These are phyloP conservation scores for Micromys minutus DNA, from an alignment of 2,113 vertebrate genomes.

Conservation along the genomic window DNA sequence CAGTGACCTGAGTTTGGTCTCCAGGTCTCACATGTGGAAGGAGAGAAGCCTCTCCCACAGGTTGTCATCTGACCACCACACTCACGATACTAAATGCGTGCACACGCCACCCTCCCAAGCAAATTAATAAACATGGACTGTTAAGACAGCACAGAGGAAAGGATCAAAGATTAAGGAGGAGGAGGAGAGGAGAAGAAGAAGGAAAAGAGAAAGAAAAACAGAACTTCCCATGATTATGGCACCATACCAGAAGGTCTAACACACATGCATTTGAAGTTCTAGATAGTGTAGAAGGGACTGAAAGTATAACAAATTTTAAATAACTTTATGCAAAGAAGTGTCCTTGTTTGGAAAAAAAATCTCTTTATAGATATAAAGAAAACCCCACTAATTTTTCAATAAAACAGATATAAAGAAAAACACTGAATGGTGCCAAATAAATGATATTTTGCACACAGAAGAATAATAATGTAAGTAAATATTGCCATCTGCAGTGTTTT, in stretches of 20 bases:
- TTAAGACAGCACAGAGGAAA: background rate
- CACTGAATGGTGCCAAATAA: background rate
- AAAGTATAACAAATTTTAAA: background rate
- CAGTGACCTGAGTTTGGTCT: no score
- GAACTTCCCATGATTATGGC: background rate
- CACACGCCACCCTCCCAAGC: no score
- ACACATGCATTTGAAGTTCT: background rate
- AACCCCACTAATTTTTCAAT: background rate
- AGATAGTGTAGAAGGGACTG: background rate
- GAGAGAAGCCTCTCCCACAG: background rate
- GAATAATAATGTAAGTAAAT: background rate
- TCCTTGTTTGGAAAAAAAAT: background rate
- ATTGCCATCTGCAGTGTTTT: background rate
- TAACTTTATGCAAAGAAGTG: background rate
- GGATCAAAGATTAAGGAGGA: background rate
- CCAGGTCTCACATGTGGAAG: background rate
- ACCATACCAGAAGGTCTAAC: background rate
- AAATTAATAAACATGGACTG: background rate
- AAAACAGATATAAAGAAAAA: constrained; percentile 20
- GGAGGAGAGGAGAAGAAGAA: no score
- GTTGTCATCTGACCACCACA: background rate
- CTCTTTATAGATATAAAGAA: constrained; percentile 14
- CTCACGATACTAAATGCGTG: background rate
- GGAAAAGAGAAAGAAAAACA: background rate
- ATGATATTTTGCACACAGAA: background rate